A percentile compares a stretch with the other conserved stretches of the same genome.
Evolutionary conservation across 1,140 invertebrate genomes (phyloP).

Genomic region (Pseudomyrmex concolor): DNA sequence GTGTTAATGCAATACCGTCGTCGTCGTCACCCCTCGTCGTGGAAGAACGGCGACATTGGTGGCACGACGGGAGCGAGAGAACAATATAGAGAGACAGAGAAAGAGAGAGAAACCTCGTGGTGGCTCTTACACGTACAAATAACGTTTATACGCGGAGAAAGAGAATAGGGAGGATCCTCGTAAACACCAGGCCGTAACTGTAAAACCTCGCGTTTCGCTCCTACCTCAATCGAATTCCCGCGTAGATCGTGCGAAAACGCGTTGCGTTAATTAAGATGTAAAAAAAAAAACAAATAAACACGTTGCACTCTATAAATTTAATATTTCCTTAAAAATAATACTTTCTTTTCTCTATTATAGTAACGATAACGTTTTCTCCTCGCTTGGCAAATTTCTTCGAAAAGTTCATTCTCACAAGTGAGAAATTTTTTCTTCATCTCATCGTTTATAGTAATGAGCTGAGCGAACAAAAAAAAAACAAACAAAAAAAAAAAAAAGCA

Average conservation of each 20-base stretch:
- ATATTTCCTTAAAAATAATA: no score
- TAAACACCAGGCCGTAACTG: conserved; percentile 80
- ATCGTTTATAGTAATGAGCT: no score
- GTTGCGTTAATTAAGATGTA: conserved; percentile 44
- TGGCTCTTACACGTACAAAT: conserved; percentile 72
- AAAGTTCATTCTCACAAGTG: background rate
- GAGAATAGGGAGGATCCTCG: conserved; percentile 63
- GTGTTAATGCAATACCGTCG: conserved; percentile 74
- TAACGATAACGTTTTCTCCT: no score
- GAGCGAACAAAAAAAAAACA: background rate
- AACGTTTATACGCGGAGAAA: conserved; percentile 72
- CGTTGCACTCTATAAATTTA: no score
- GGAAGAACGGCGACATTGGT: background rate
- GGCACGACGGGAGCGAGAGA: background rate
- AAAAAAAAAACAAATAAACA: background rate
- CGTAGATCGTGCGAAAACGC: conserved; percentile 27
- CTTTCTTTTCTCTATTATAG: no score
- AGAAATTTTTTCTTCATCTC: background rate
- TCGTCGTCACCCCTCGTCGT: conserved; percentile 18
- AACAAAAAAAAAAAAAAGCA: background rate
- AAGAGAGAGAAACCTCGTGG: background rate
- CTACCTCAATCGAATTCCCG: conserved; percentile 44
- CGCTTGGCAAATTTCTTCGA: background rate
- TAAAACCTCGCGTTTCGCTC: conserved; percentile 75
- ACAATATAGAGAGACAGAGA: conserved; percentile 19